These are phyloP conservation scores for Chelon auratus DNA, from an alignment of 2,797 vertebrate genomes.

Conservation along the genomic window DNA sequence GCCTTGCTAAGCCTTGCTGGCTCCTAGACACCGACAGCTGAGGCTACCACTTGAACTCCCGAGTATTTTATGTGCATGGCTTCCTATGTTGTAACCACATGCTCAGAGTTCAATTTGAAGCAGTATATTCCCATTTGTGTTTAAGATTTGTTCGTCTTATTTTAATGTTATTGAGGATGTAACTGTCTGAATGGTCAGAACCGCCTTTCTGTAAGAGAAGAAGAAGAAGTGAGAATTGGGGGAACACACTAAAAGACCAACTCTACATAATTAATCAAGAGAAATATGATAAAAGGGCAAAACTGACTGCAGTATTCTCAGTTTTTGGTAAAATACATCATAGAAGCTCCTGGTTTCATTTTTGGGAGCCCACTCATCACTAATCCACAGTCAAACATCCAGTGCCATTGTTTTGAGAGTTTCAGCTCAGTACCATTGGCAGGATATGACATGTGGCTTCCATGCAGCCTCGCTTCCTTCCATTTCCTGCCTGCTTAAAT, in stretches of 20 bases:
- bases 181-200: neutral
- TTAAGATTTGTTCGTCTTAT: too few species aligned
- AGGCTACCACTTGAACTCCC: too few species aligned
- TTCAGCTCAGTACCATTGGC: conserved; percentile 48
- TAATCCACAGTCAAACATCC: conserved; percentile 14
- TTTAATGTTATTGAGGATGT: too few species aligned
- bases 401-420: conserved; percentile 19
- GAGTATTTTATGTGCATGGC: too few species aligned
- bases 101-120: too few species aligned
- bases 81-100: too few species aligned
- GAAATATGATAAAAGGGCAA: neutral
- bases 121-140: too few species aligned
- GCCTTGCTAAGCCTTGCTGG: too few species aligned
- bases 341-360: neutral
- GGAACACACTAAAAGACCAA: too few species aligned
- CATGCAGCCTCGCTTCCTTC: conserved; percentile 55
- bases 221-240: neutral
- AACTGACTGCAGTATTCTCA: neutral
- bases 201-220: neutral
- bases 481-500: conserved; percentile 61
- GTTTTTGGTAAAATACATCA: too few species aligned
- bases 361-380: neutral
- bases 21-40: too few species aligned
- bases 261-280: neutral
- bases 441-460: conserved; percentile 66